A percentile compares a stretch with the other conserved stretches of the same genome.
phyloP scores from a whole-genome alignment of 2,888 invertebrate genomes.

The Alloplasta piceator region DNA sequence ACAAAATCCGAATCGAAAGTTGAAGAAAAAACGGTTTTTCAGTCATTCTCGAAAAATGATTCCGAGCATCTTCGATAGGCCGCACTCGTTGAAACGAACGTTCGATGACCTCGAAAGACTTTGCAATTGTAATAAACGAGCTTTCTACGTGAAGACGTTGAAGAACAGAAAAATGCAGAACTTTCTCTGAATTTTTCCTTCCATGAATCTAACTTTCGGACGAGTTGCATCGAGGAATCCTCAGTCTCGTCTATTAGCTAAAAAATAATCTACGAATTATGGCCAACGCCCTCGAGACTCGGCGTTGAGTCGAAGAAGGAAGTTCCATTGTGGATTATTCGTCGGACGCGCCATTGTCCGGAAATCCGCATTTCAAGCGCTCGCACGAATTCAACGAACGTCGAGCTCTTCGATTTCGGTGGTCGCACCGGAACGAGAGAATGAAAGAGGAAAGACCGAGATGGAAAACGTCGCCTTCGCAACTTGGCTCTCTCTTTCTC shows the following conservation, averaged over 20 bases:
- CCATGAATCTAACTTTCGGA: too few relatives aligned
- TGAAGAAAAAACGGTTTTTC: too few relatives aligned
- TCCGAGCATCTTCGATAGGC: too few relatives aligned
- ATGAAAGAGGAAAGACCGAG: neutral
- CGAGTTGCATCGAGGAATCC: too few relatives aligned
- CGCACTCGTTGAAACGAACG: too few relatives aligned
- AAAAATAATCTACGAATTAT: constrained; percentile 40
- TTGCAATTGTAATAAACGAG: too few relatives aligned
- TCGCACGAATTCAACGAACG: neutral
- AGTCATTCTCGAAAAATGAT: too few relatives aligned
- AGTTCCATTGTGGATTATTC: constrained; percentile 11
- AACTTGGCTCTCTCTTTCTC: neutral
- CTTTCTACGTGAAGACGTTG: too few relatives aligned
- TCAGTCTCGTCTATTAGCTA: constrained; percentile 18
- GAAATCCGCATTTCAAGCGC: constrained; percentile 19
- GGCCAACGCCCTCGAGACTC: constrained; percentile 38
- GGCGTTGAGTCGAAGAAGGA: constrained; percentile 7
- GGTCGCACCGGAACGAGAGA: neutral
- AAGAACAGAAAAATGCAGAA: too few relatives aligned
- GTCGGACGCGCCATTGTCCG: neutral
- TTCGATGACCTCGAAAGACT: too few relatives aligned
- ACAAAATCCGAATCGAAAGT: too few relatives aligned
- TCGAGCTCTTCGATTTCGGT: constrained; percentile 9
- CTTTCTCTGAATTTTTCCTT: too few relatives aligned
- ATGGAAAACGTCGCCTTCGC: neutral